Conservation (phyloP, 2,113 vertebrate genomes). For the Tamias sibiricus region DNA sequence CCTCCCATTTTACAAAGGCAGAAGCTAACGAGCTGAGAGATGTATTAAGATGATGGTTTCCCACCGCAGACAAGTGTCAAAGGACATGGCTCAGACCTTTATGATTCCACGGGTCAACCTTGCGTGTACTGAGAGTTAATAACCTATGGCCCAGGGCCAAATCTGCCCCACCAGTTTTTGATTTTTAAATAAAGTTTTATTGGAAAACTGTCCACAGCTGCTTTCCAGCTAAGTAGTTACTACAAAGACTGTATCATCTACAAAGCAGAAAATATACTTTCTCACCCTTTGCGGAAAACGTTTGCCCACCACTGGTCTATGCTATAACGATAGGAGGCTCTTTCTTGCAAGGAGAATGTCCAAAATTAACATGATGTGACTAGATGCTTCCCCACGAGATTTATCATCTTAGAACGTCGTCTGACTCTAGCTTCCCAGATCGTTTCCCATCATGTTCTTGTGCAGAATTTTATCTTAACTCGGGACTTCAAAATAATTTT, state of each 20-base stretch:
- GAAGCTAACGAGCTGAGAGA: background rate
- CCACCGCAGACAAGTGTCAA: no score
- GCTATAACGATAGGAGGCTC: background rate
- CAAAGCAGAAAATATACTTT: background rate
- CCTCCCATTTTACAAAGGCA: background rate
- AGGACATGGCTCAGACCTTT: background rate
- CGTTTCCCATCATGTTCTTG: background rate
- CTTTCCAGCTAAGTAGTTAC: background rate
- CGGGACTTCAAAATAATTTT: background rate
- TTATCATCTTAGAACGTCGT: background rate
- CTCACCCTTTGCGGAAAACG: background rate
- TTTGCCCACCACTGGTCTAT: background rate
- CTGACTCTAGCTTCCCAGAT: background rate
- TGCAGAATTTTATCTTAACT: constrained; percentile 19
- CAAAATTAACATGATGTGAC: background rate
- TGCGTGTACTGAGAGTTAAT: background rate
- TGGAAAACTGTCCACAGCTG: background rate
- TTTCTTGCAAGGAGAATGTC: background rate
- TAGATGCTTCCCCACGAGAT: background rate
- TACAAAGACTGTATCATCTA: background rate
- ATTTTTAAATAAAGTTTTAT: constrained; percentile 60
- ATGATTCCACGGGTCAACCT: background rate
- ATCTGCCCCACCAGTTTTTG: background rate
- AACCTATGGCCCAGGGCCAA: background rate
- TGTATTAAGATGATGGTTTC: background rate